A percentile compares a stretch with the other conserved stretches of the same genome.
Conservation (phyloP, 2,113 vertebrate species). For the human (Homo sapiens) region DNA sequence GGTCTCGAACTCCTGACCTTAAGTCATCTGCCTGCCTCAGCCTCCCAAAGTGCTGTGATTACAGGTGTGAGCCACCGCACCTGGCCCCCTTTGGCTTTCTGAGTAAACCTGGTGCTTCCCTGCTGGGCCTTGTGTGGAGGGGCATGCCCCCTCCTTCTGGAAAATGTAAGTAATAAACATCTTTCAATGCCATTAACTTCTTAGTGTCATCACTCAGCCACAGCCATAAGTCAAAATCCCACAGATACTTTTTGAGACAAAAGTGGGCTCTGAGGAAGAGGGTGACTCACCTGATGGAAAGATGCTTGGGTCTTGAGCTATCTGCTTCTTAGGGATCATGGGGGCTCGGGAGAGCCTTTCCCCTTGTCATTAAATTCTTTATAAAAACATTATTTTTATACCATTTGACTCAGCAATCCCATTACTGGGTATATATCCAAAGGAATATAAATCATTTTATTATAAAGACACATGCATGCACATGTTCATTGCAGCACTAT, state of each 20-base stretch:
- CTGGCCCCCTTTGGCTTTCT: neutral
- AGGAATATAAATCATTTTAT: too few species aligned
- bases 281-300: neutral
- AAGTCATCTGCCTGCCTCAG: too few species aligned
- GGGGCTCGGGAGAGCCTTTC: neutral
- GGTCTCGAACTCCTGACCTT: too few species aligned
- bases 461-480: too few species aligned
- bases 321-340: neutral
- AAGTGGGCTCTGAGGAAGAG: neutral
- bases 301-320: neutral
- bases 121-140: neutral
- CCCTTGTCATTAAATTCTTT: conserved; percentile 1
- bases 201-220: neutral
- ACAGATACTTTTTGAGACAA: neutral
- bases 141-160: neutral
- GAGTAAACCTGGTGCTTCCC: neutral
- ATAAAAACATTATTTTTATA: neutral
- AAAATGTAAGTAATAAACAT: neutral
- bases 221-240: neutral
- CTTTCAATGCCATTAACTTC: neutral
- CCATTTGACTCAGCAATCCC: too few species aligned
- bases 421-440: too few species aligned
- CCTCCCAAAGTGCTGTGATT: too few species aligned
- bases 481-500: too few species aligned
- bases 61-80: too few species aligned